Percentiles rank a stretch among this genome's conserved stretches.
Conservation (phyloP, 2,797 vertebrate species). For the Fistularia commersonii region DNA sequence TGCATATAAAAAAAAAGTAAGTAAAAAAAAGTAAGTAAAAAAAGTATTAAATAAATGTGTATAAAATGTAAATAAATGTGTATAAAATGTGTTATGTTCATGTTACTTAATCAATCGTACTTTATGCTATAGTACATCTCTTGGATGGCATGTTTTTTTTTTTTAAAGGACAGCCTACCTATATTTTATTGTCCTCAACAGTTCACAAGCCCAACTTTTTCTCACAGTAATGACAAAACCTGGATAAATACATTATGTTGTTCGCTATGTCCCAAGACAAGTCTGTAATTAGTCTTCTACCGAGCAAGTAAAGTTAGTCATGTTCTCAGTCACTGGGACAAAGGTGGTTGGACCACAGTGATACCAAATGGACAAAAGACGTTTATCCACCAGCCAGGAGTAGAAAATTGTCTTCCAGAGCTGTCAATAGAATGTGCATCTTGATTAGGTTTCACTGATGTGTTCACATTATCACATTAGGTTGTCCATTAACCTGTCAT, state of each 20-base stretch:
- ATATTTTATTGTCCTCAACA: too few relatives aligned
- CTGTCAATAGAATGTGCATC: constrained; percentile 35
- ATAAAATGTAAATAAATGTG: too few relatives aligned
- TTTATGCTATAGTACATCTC: too few relatives aligned
- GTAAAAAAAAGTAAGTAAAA: too few relatives aligned
- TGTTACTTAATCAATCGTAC: too few relatives aligned
- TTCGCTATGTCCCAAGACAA: constrained; percentile 21
- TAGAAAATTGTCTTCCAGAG: constrained; percentile 16
- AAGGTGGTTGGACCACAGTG: constrained; percentile 14
- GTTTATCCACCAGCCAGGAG: constrained; percentile 15
- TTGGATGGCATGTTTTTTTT: too few relatives aligned
- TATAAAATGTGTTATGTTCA: too few relatives aligned
- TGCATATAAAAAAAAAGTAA: too few relatives aligned
- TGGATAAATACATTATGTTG: neutral
- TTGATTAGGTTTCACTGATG: constrained; percentile 37
- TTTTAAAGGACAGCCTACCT: too few relatives aligned
- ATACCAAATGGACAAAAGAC: constrained; percentile 17
- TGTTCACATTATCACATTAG: constrained; percentile 30
- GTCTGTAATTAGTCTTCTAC: constrained; percentile 44
- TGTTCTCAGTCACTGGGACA: constrained; percentile 37
- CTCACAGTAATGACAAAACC: too few relatives aligned
- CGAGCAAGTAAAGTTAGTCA: constrained; percentile 42
- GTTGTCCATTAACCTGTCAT: constrained; percentile 36
- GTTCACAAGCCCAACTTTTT: too few relatives aligned
- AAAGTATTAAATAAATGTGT: too few relatives aligned